Conservation (phyloP, 2,797 vertebrate genomes). For the Pyrocephalus nanus region DNA sequence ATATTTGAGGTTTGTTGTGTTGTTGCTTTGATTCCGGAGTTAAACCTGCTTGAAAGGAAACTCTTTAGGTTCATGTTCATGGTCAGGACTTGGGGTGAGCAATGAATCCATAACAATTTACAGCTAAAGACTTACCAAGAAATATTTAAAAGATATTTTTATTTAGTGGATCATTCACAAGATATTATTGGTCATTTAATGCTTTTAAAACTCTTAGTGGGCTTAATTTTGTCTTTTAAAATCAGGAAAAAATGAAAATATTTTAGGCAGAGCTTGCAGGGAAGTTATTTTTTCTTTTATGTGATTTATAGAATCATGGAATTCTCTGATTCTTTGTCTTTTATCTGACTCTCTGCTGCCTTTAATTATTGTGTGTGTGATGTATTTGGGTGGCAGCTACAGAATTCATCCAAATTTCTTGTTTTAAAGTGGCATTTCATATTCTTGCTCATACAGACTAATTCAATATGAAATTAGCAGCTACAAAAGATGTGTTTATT, state of each 20-base stretch:
- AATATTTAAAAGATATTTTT: neutral
- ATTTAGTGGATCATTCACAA: neutral
- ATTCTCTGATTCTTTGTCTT: neutral
- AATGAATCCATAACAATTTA: neutral
- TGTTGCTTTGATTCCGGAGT: neutral
- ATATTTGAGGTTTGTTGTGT: neutral
- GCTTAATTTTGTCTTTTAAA: neutral
- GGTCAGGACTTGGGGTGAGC: neutral
- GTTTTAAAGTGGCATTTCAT: neutral
- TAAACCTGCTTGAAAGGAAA: neutral
- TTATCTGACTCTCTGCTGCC: neutral
- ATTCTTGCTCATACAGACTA: neutral
- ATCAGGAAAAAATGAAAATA: neutral
- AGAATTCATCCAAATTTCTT: neutral
- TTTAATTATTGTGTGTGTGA: rapidly evolving
- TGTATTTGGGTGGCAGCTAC: neutral
- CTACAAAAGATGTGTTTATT: neutral
- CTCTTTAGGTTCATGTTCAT: neutral
- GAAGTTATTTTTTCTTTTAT: neutral
- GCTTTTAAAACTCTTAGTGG: neutral
- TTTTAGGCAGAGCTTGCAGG: neutral
- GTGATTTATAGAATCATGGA: neutral
- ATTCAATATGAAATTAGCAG: neutral
- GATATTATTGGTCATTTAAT: neutral
- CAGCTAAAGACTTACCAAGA: neutral